These are phyloP conservation scores for Sebastes elongatus DNA, from an alignment of 2,797 vertebrate species.

Conservation along the genomic window DNA sequence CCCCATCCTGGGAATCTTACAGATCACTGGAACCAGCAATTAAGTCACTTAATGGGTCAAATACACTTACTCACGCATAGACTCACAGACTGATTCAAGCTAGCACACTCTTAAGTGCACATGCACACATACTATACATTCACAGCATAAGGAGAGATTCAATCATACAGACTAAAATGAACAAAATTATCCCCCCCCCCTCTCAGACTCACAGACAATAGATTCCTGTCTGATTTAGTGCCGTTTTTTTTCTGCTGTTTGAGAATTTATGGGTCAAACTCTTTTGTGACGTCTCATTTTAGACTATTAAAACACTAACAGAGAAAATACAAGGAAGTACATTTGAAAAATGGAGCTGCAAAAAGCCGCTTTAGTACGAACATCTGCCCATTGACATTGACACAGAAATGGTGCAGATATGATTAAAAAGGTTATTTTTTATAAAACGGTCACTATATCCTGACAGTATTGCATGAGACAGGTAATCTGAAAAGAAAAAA, in stretches of 20 bases:
- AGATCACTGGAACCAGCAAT: constrained; percentile 53
- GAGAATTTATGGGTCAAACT: constrained; percentile 18
- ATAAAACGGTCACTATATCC: too few relatives aligned
- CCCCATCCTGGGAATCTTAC: constrained; percentile 41
- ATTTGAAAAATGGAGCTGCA: constrained; percentile 9
- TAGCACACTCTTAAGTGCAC: neutral
- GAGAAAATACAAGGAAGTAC: neutral
- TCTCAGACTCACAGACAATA: neutral
- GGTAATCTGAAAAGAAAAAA: too few relatives aligned
- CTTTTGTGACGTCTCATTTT: constrained; percentile 2
- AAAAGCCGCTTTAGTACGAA: constrained; percentile 22
- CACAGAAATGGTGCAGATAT: too few relatives aligned
- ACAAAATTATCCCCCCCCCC: neutral
- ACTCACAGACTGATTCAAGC: constrained; percentile 29
- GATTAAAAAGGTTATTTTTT: too few relatives aligned
- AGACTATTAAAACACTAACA: constrained; percentile 28
- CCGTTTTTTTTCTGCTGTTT: neutral
- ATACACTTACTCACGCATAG: constrained; percentile 29
- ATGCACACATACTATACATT: neutral
- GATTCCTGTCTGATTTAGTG: constrained; percentile 3
- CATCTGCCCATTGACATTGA: constrained; percentile 20
- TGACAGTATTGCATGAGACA: too few relatives aligned
- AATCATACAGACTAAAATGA: neutral
- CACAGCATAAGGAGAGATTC: neutral
- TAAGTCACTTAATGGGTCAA: constrained; percentile 54